A percentile compares a stretch with the other conserved stretches of the same genome.
These are phyloP conservation scores for Nycticryphes semicollaris DNA, from an alignment of 2,113 vertebrate species.

Conservation along the genomic window DNA sequence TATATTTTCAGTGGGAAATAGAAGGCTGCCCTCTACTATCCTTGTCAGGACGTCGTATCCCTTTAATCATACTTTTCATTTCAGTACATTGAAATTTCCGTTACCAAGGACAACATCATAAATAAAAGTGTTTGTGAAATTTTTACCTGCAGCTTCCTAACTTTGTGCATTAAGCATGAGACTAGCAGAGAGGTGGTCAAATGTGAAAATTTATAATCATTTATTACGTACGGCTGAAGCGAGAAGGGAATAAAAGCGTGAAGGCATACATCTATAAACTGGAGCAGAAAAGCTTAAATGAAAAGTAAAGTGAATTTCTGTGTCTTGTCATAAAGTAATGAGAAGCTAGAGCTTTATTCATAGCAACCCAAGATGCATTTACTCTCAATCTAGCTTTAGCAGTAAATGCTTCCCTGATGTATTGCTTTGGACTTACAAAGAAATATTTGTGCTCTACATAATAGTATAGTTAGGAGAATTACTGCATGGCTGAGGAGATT, in stretches of 20 bases:
- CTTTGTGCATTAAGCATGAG: slow-evolving; percentile 86
- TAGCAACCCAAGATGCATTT: slow-evolving; percentile 80
- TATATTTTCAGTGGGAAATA: slow-evolving; percentile 88
- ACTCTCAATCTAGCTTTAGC: slow-evolving; percentile 81
- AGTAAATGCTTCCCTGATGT: slow-evolving; percentile 85
- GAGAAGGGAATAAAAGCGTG: slow-evolving; percentile 87
- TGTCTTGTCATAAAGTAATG: slow-evolving; percentile 89
- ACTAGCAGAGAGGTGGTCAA: slow-evolving; percentile 83
- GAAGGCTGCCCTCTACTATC: slow-evolving; percentile 85
- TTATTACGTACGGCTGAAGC: slow-evolving; percentile 85
- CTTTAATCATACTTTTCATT: slow-evolving; percentile 99
- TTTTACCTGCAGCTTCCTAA: slow-evolving; percentile 89
- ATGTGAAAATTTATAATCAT: slow-evolving; percentile 96
- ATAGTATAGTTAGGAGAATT: slow-evolving; percentile 83
- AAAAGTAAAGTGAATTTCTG: slow-evolving; percentile 91
- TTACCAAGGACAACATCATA: slow-evolving; percentile 96
- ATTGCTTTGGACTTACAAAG: slow-evolving; percentile 82
- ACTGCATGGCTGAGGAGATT: slow-evolving; percentile 80
- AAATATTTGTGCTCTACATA: slow-evolving; percentile 89
- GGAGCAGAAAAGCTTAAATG: slow-evolving; percentile 85
- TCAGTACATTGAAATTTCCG: slow-evolving; percentile 95
- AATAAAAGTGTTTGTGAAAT: slow-evolving; percentile 93
- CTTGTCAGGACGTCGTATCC: slow-evolving; percentile 84
- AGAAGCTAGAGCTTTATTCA: slow-evolving; percentile 89
- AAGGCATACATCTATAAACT: slow-evolving; percentile 86